A percentile compares a stretch with the other conserved stretches of the same genome.
Conservation (phyloP, 2,113 vertebrate genomes). For the Vanacampus margaritifer region DNA sequence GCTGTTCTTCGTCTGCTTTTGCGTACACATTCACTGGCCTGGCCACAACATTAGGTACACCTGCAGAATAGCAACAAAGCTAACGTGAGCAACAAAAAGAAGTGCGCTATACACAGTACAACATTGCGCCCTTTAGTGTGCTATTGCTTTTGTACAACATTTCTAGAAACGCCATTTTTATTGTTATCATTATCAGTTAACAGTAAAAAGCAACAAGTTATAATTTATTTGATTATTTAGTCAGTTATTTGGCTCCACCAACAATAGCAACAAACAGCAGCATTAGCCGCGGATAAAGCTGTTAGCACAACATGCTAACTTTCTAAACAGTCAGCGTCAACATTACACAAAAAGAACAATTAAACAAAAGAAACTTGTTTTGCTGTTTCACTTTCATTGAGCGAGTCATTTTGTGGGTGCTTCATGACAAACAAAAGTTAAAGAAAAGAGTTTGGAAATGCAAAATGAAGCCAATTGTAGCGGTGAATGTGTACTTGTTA, state of each 20-base stretch:
- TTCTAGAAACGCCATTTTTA: neutral
- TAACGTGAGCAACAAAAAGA: conserved; percentile 3
- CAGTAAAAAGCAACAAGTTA: neutral
- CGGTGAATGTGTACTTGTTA: neutral
- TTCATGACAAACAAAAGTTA: neutral
- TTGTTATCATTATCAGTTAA: too few species aligned
- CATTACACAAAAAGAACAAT: neutral
- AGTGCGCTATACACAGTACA: neutral
- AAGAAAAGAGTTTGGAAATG: neutral
- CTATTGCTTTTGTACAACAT: neutral
- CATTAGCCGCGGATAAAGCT: neutral
- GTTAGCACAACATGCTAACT: neutral
- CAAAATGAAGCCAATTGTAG: neutral
- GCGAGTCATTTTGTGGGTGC: neutral
- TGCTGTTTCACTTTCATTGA: neutral
- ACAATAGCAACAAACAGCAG: neutral
- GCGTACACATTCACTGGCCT: conserved; percentile 38
- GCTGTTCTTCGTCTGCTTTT: conserved; percentile 60
- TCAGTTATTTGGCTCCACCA: neutral
- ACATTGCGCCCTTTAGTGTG: neutral
- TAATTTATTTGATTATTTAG: too few species aligned
- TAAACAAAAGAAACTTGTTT: neutral
- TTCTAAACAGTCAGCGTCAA: neutral
- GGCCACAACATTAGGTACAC: neutral
- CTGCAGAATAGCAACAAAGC: neutral